Percentiles rank a stretch among this genome's conserved stretches.
phyloP scores from a whole-genome alignment of 1,140 invertebrate species.

The Aphis gossypii region DNA sequence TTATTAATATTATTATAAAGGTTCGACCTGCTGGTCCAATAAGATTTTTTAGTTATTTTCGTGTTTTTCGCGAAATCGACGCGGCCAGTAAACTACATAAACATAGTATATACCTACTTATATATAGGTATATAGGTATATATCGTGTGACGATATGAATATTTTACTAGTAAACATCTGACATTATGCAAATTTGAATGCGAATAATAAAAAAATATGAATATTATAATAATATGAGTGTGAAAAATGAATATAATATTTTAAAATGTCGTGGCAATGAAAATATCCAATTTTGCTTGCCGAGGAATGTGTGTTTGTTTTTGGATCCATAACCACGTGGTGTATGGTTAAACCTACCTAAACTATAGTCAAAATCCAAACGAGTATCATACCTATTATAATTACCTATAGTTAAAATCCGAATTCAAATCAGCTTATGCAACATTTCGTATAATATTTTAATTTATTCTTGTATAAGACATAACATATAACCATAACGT shows the following conservation, averaged over 20 bases:
- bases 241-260: background rate
- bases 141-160: background rate
- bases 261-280: background rate
- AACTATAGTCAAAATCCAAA: background rate
- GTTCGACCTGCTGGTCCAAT: background rate
- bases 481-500: background rate
- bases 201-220: constrained; percentile 12
- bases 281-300: background rate
- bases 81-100: background rate
- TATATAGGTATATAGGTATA: background rate
- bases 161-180: background rate
- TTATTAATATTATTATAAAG: constrained; percentile 9
- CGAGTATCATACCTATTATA: background rate
- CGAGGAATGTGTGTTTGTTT: background rate
- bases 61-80: background rate
- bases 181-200: constrained; percentile 19
- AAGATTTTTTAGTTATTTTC: background rate
- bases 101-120: background rate
- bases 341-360: background rate
- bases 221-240: background rate
- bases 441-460: background rate
- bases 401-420: background rate
- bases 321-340: background rate
- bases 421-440: background rate
- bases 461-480: background rate